Conservation (phyloP, 1,140 invertebrate species). For the Ruditapes philippinarum region DNA sequence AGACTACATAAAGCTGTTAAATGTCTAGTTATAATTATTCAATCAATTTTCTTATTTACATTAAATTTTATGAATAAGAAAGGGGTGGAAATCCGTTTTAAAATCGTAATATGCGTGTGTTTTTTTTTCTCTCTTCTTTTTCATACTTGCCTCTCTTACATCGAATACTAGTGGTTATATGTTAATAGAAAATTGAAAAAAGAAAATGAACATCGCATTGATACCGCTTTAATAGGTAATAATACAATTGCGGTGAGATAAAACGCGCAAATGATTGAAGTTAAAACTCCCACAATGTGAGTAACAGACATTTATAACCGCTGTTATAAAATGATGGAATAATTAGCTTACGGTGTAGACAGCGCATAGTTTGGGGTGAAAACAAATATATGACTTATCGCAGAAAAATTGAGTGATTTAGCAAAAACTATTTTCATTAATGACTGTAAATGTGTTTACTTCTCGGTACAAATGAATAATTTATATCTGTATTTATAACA, state of each 20-base stretch:
- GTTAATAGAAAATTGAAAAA: slow-evolving; percentile 1
- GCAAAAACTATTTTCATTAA: too few species aligned
- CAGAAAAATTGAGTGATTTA: slow-evolving; percentile 8
- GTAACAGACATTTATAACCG: background rate
- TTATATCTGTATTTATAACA: too few species aligned
- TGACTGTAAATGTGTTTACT: too few species aligned
- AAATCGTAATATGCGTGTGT: too few species aligned
- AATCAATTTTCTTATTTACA: background rate
- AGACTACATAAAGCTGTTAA: background rate
- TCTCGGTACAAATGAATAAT: too few species aligned
- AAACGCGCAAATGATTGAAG: background rate
- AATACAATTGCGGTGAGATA: slow-evolving; percentile 15
- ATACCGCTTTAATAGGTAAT: slow-evolving; percentile 30
- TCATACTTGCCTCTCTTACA: background rate
- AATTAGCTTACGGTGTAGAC: background rate
- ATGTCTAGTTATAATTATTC: slow-evolving; percentile 12
- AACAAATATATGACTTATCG: slow-evolving; percentile 2
- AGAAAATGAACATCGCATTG: background rate
- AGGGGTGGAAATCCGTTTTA: slow-evolving; percentile 2
- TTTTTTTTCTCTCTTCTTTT: too few species aligned
- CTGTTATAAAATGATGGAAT: background rate
- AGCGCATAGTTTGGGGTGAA: background rate
- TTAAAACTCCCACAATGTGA: slow-evolving; percentile 25
- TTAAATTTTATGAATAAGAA: slow-evolving; percentile 22
- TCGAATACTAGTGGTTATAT: background rate